Percentiles rank a stretch among this genome's conserved stretches.
Conservation (phyloP, 2,888 invertebrate genomes). For the Rotaria magnacalcarata region DNA sequence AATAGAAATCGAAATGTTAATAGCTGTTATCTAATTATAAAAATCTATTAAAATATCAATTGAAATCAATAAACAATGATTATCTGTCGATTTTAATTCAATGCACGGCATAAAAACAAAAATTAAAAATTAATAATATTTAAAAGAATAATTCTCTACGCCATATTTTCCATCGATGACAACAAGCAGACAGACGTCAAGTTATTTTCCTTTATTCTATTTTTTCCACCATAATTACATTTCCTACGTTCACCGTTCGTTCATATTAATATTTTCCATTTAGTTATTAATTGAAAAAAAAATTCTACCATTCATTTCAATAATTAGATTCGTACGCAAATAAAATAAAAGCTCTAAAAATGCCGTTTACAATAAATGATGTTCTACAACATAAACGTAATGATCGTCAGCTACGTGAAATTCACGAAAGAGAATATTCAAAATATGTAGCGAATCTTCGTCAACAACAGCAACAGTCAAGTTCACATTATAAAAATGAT, state of each 20-base stretch:
- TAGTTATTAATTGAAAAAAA: neutral
- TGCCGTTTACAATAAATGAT: neutral
- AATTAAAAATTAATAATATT: neutral
- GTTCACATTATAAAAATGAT: neutral
- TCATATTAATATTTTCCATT: neutral
- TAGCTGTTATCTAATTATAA: too few relatives aligned
- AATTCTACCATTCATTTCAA: too few relatives aligned
- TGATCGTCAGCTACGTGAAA: conserved; percentile 30
- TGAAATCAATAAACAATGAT: neutral
- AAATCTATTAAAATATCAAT: too few relatives aligned
- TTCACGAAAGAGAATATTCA: conserved; percentile 27
- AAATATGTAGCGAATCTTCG: neutral
- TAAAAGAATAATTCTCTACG: neutral
- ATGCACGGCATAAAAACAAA: neutral
- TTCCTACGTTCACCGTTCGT: neutral
- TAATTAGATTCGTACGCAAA: too few relatives aligned
- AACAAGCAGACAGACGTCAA: neutral
- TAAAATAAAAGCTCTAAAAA: neutral
- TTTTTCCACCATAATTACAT: neutral
- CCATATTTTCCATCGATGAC: neutral
- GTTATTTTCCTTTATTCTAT: neutral
- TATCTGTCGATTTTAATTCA: neutral
- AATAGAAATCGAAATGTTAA: too few relatives aligned
- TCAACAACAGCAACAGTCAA: neutral
- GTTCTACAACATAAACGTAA: neutral